These are phyloP conservation scores for Leptopterna dolabrata DNA, from an alignment of 2,888 invertebrate genomes.

Conservation along the genomic window DNA sequence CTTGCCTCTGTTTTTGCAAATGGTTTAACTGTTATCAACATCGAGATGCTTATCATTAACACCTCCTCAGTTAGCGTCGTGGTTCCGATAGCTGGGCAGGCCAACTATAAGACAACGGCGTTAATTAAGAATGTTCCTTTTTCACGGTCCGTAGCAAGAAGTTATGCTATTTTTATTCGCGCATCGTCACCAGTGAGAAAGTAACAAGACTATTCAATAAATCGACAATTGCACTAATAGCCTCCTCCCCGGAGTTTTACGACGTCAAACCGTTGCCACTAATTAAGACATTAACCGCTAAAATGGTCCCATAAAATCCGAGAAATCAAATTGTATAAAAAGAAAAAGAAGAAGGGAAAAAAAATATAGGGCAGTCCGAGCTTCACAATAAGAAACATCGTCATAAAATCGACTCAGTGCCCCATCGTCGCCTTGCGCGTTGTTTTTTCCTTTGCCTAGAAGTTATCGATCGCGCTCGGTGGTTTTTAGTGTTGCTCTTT, in stretches of 20 bases:
- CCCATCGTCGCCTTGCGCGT: not conserved
- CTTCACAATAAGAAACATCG: not conserved
- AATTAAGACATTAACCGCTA: conserved; percentile 1
- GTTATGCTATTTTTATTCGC: not conserved
- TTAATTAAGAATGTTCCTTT: too few species aligned
- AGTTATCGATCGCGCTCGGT: not conserved
- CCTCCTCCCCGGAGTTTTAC: not conserved
- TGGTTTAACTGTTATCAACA: too few species aligned
- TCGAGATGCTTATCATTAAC: too few species aligned
- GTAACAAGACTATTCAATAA: not conserved
- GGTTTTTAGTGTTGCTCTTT: not conserved
- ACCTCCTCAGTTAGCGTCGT: too few species aligned
- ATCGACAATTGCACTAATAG: not conserved
- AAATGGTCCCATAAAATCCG: not conserved
- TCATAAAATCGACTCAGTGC: not conserved
- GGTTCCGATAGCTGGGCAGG: too few species aligned
- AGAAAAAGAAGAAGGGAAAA: not conserved
- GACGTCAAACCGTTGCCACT: not conserved
- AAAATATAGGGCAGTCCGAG: not conserved
- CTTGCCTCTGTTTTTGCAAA: too few species aligned
- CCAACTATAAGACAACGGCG: too few species aligned
- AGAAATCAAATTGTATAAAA: not conserved
- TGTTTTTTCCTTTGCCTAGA: not conserved
- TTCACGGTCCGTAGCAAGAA: too few species aligned
- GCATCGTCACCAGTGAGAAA: not conserved